Percentiles rank a stretch among this genome's conserved stretches.
phyloP scores from a whole-genome alignment of 2,797 vertebrate genomes.

The Stomatorhinus walkeri region DNA sequence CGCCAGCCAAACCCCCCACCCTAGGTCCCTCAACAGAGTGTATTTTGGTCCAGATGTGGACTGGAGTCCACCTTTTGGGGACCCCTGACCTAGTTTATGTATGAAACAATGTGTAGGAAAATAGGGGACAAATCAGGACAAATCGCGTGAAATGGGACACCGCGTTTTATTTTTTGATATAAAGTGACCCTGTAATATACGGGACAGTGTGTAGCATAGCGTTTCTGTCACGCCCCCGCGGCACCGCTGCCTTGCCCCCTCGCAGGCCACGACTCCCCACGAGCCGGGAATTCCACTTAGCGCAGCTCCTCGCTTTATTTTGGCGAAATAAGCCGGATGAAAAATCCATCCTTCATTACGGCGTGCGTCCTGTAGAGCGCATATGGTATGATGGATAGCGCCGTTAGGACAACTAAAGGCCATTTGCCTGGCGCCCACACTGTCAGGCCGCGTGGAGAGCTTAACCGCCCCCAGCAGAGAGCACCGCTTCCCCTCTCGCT shows the following conservation, averaged over 20 bases:
- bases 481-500: slow-evolving; percentile 51
- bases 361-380: slow-evolving; percentile 72
- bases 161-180: background rate
- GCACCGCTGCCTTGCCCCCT: background rate
- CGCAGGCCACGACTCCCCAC: background rate
- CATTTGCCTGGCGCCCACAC: slow-evolving; percentile 67
- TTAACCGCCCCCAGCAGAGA: slow-evolving; percentile 49
- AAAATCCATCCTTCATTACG: slow-evolving; percentile 68
- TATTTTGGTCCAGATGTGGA: background rate
- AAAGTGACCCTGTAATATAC: background rate
- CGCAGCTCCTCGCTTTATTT: slow-evolving; percentile 32
- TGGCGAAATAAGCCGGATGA: slow-evolving; percentile 39
- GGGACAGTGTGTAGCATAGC: background rate
- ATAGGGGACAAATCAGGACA: background rate
- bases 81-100: background rate
- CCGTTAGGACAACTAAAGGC: slow-evolving; percentile 72
- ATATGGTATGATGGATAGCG: slow-evolving; percentile 77
- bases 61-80: background rate
- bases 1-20: background rate
- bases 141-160: background rate
- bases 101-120: background rate
- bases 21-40: background rate
- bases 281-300: slow-evolving; percentile 12
- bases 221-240: background rate
- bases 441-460: slow-evolving; percentile 50